Evolutionary conservation across 2,113 vertebrate species (phyloP).

Genomic region (Calyptommatus sinebrachiatus): DNA sequence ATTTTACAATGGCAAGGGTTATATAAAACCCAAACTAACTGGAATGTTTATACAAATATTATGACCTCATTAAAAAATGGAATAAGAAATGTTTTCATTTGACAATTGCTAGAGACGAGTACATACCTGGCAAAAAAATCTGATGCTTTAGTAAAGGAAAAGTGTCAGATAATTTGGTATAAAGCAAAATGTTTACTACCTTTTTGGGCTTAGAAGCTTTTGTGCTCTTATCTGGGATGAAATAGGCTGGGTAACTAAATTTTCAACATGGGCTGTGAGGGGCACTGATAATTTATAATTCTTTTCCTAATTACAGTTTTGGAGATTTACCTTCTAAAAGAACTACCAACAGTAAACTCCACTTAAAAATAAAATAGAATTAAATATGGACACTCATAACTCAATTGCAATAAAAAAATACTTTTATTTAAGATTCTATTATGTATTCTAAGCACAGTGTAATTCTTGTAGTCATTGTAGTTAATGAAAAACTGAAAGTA

Average conservation of each 20-base stretch:
- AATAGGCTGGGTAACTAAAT: conserved; percentile 23
- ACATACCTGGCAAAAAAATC: not conserved
- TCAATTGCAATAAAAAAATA: not conserved
- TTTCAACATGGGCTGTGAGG: conserved; percentile 10
- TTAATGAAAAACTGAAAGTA: conserved; percentile 40
- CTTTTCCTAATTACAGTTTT: conserved; percentile 17
- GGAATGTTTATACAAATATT: no score
- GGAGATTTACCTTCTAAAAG: not conserved
- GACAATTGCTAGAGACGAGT: no score
- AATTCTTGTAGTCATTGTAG: conserved; percentile 30
- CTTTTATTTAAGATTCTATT: conserved; percentile 23
- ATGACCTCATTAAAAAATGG: no score
- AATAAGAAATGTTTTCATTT: no score
- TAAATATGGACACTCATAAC: conserved; percentile 21
- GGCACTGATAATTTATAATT: conserved; percentile 17
- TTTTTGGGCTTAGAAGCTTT: conserved; percentile 18
- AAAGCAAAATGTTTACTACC: conserved; percentile 15
- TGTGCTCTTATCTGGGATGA: conserved; percentile 2
- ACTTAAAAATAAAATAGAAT: not conserved
- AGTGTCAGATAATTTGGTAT: not conserved
- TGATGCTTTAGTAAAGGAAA: no score
- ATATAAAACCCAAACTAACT: not conserved
- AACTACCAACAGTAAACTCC: not conserved
- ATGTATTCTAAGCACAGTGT: conserved; percentile 11
- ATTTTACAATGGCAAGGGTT: not conserved